These are phyloP conservation scores for Arbacia lixula DNA, from an alignment of 53 echinoderm and acorn worm genomes.

Conservation along the genomic window DNA sequence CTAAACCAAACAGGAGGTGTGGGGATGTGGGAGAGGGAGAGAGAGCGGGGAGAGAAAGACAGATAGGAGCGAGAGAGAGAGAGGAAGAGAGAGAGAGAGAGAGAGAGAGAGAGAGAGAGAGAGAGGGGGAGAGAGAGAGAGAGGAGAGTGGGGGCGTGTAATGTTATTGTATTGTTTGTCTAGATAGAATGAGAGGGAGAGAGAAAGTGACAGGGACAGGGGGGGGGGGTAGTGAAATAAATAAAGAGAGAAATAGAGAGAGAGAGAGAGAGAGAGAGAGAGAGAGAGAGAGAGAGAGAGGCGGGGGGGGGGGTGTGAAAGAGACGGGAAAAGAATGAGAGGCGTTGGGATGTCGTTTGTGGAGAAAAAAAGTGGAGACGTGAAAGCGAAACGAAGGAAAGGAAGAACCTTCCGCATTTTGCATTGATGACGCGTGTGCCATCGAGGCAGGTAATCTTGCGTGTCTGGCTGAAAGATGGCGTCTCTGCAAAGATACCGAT, in stretches of 20 bases:
- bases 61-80: no score
- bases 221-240: background rate
- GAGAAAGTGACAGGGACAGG: background rate
- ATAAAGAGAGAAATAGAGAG: background rate
- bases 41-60: no score
- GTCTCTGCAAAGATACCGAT: constrained; percentile 23
- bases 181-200: background rate
- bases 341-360: background rate
- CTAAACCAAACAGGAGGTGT: no score
- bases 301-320: background rate
- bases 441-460: no score
- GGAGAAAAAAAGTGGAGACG: background rate
- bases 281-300: background rate
- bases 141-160: no score
- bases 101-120: constrained; percentile 1
- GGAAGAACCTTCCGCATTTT: no score
- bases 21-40: no score
- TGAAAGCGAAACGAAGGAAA: background rate
- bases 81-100: background rate
- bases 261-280: background rate
- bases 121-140: background rate
- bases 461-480: no score
- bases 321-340: background rate
- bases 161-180: no score
- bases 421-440: no score